Evolutionary conservation across 2,888 invertebrate species (phyloP).

Genomic region (Nomada fucata): DNA sequence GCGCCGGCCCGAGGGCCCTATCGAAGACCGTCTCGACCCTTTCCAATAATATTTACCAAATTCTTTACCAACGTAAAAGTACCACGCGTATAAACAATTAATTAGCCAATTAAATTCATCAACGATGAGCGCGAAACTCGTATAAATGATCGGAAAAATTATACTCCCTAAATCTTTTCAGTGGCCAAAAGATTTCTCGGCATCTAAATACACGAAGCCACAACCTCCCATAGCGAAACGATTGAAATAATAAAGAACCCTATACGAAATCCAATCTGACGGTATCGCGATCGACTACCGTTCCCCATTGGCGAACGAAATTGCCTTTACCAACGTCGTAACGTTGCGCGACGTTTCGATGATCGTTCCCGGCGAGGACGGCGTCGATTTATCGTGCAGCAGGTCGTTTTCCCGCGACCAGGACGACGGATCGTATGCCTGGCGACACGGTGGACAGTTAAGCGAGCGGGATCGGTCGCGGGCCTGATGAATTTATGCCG

Average conservation of each 20-base stretch:
- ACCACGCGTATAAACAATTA: no score
- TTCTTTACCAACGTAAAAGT: no score
- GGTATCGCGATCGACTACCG: not conserved
- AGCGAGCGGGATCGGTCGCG: conserved; percentile 60
- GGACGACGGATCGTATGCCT: conserved; percentile 27
- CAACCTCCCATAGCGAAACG: no score
- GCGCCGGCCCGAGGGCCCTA: no score
- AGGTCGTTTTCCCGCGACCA: conserved; percentile 27
- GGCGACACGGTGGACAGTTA: conserved; percentile 27
- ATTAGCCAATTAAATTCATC: no score
- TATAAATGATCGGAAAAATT: no score
- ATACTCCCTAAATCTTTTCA: no score
- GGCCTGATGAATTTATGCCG: conserved; percentile 79
- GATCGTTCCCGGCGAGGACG: not conserved
- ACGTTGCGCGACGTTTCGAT: not conserved
- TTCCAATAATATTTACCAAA: not conserved
- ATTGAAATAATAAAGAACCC: not conserved
- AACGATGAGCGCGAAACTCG: no score
- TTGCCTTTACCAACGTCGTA: not conserved
- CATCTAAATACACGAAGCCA: no score
- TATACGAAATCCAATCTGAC: not conserved
- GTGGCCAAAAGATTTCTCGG: no score
- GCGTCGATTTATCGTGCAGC: conserved; percentile 40
- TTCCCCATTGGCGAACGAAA: not conserved
- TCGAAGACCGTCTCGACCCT: no score